These are phyloP conservation scores for Leucophenga montana DNA, from an alignment of 2,888 invertebrate species.

Conservation along the genomic window DNA sequence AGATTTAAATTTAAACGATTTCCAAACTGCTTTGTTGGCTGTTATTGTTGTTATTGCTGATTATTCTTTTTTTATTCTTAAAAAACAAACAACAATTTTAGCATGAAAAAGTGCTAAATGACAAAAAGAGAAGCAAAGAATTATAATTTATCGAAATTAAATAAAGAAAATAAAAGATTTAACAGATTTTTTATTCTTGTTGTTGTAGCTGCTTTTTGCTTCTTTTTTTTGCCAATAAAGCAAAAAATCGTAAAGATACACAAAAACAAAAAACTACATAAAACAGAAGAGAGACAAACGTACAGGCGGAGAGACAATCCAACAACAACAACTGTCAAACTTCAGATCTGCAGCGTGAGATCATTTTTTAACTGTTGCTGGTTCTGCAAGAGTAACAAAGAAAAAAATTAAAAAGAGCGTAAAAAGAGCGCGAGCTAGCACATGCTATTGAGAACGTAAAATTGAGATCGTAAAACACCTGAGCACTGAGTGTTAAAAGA, in stretches of 20 bases:
- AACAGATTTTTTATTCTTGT: conserved; percentile 38
- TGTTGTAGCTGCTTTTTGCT: conserved; percentile 31
- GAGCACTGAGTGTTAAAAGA: not conserved
- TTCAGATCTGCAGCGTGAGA: conserved; percentile 9
- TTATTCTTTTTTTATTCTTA: not conserved
- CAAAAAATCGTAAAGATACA: conserved; percentile 59
- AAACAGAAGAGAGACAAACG: conserved; percentile 33
- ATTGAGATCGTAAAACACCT: conserved; percentile 6
- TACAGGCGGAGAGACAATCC: conserved; percentile 33
- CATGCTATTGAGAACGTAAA: conserved; percentile 2
- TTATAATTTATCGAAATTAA: conserved; percentile 21
- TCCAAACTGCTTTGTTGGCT: conserved; percentile 30
- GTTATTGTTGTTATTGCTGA: conserved; percentile 12
- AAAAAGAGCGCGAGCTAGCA: not conserved
- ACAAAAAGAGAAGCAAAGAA: conserved; percentile 35
- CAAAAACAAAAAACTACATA: conserved; percentile 22
- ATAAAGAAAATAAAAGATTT: conserved; percentile 42
- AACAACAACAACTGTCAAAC: conserved; percentile 14
- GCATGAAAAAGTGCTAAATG: conserved; percentile 34
- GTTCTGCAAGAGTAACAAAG: not conserved
- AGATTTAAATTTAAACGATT: not conserved
- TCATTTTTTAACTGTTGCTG: not conserved
- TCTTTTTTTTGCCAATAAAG: conserved; percentile 58
- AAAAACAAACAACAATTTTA: conserved; percentile 1
- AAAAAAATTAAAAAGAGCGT: not conserved